Evolutionary conservation across 2,888 invertebrate species (phyloP).

Genomic region (Andrena haemorrhoa): DNA sequence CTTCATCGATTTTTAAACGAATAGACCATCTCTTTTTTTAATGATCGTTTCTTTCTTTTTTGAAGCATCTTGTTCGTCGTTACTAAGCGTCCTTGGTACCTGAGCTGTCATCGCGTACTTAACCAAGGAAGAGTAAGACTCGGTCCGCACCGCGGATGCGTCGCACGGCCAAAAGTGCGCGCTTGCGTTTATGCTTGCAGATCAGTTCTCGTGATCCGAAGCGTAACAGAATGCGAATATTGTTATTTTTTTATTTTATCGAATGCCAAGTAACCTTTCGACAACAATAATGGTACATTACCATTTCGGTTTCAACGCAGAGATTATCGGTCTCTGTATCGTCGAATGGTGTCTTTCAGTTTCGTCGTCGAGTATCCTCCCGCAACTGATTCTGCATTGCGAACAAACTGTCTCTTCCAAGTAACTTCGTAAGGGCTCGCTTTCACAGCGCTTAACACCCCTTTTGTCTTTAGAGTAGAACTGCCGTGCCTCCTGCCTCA

Average conservation of each 20-base stretch:
- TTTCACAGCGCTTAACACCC: conserved; percentile 69
- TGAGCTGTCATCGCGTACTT: conserved; percentile 58
- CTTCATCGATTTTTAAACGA: conserved; percentile 27
- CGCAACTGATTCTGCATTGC: conserved; percentile 59
- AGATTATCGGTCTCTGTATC: neutral
- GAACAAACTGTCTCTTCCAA: conserved; percentile 70
- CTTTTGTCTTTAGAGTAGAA: conserved; percentile 63
- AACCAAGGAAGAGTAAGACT: conserved; percentile 47
- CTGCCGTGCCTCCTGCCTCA: conserved; percentile 76
- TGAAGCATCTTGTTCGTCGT: conserved; percentile 44
- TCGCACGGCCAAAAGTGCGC: neutral
- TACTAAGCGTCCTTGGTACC: conserved; percentile 52
- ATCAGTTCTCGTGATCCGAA: neutral
- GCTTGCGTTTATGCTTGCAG: neutral
- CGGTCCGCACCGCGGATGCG: conserved; percentile 21
- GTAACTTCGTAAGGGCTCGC: conserved; percentile 58
- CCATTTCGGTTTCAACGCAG: neutral
- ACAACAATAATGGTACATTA: conserved; percentile 55
- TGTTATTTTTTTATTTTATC: neutral
- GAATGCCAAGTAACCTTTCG: conserved; percentile 24
- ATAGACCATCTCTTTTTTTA: conserved; percentile 22
- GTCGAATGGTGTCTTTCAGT: conserved; percentile 21
- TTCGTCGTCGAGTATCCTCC: conserved; percentile 6
- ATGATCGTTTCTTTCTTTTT: conserved; percentile 21
- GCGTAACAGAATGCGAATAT: neutral